Evolutionary conservation across 2,888 invertebrate species (phyloP).

Genomic region (Ochropacha duplaris): DNA sequence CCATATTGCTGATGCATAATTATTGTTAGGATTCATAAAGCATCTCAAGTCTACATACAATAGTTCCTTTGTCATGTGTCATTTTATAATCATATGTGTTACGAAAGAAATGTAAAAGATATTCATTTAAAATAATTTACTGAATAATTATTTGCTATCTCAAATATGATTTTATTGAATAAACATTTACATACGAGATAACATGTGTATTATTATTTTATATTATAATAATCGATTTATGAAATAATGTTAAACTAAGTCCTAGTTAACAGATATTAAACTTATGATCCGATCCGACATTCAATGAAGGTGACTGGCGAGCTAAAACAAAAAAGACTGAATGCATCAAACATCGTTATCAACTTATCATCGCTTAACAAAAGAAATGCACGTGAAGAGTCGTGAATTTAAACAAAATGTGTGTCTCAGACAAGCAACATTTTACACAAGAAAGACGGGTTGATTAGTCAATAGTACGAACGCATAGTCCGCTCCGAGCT

Average conservation of each 20-base stretch:
- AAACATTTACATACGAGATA: conserved; percentile 74
- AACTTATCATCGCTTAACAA: conserved; percentile 15
- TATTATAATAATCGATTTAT: too few relatives aligned
- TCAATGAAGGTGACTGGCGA: neutral
- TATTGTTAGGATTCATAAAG: conserved; percentile 59
- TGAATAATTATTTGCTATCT: conserved; percentile 80
- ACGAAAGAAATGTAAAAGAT: conserved; percentile 65
- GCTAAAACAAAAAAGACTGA: neutral
- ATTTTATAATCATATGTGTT: conserved; percentile 75
- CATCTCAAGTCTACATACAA: conserved; percentile 79
- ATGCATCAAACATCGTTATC: neutral
- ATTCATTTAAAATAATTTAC: conserved; percentile 74
- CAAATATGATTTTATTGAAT: conserved; percentile 79
- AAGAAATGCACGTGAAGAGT: conserved; percentile 14
- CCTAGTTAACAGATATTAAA: too few relatives aligned
- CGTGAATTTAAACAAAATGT: neutral
- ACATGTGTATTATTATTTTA: conserved; percentile 26
- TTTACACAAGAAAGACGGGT: conserved; percentile 1
- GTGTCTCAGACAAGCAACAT: conserved; percentile 2
- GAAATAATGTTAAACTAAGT: too few relatives aligned
- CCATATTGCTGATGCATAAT: conserved; percentile 67
- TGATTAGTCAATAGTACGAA: conserved; percentile 17
- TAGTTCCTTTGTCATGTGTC: conserved; percentile 83
- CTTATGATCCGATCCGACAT: neutral
- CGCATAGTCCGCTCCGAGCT: conserved; percentile 2